Evolutionary conservation across 2,113 vertebrate species (phyloP).

Genomic region (Chionis minor): DNA sequence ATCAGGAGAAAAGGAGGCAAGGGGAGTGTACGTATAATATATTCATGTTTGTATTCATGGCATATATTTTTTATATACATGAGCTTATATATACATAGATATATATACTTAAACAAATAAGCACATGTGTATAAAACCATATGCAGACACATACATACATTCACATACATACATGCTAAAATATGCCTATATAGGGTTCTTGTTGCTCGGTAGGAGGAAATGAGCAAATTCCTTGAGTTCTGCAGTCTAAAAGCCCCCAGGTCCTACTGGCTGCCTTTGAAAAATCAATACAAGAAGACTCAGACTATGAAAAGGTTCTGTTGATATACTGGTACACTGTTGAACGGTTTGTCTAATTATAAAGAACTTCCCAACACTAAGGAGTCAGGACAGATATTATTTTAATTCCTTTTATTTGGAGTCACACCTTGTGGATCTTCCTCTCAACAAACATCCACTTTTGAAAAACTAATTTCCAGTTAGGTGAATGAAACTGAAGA

Average conservation of each 20-base stretch:
- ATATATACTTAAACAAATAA: not conserved
- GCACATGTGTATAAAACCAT: not conserved
- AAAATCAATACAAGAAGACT: not conserved
- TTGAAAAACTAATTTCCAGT: conserved; percentile 37
- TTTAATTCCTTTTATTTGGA: not conserved
- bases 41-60: not conserved
- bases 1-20: not conserved
- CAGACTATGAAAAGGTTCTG: not conserved
- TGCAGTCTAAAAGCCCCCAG: not conserved
- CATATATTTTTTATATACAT: not conserved
- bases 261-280: not conserved
- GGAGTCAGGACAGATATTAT: not conserved
- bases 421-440: not conserved
- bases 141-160: not conserved
- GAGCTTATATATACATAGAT: not conserved
- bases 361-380: not conserved
- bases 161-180: not conserved
- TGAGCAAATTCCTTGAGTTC: not conserved
- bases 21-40: not conserved
- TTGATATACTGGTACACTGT: not conserved
- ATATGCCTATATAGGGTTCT: not conserved
- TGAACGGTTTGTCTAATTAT: not conserved
- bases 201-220: not conserved
- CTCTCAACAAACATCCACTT: not conserved
- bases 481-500: conserved; percentile 33